Evolutionary conservation across 2,113 vertebrate genomes (phyloP).

Genomic region (Pygoscelis antarcticus): DNA sequence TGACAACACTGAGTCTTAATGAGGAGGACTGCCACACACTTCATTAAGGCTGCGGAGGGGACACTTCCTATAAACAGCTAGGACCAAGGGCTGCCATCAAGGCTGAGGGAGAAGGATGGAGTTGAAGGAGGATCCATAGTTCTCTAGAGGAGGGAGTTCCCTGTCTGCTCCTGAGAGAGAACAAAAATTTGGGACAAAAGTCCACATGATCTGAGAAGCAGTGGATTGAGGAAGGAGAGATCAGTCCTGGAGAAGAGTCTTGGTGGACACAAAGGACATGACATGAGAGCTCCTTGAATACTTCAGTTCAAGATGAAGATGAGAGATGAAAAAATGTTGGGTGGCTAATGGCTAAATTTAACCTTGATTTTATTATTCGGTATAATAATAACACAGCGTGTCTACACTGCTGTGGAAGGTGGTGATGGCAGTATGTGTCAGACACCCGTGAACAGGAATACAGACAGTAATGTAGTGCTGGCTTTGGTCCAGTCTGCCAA

Average conservation of each 20-base stretch:
- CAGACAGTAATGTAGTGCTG: background rate
- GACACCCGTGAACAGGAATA: background rate
- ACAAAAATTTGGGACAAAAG: background rate
- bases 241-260: background rate
- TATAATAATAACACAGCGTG: no score
- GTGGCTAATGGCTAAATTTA: background rate
- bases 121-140: background rate
- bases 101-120: background rate
- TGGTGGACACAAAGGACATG: background rate
- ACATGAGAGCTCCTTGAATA: background rate
- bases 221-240: background rate
- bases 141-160: background rate
- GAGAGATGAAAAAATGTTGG: background rate
- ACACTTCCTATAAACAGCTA: background rate
- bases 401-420: background rate
- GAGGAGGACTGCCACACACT: conserved; percentile 75
- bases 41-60: conserved; percentile 69
- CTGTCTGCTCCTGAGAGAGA: background rate
- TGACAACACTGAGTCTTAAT: conserved; percentile 73
- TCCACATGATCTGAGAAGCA: background rate
- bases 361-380: background rate
- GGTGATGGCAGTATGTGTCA: background rate
- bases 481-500: background rate
- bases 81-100: background rate
- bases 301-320: background rate